phyloP scores from a whole-genome alignment of 2,113 vertebrate species.

The Eudyptes chrysolophus region DNA sequence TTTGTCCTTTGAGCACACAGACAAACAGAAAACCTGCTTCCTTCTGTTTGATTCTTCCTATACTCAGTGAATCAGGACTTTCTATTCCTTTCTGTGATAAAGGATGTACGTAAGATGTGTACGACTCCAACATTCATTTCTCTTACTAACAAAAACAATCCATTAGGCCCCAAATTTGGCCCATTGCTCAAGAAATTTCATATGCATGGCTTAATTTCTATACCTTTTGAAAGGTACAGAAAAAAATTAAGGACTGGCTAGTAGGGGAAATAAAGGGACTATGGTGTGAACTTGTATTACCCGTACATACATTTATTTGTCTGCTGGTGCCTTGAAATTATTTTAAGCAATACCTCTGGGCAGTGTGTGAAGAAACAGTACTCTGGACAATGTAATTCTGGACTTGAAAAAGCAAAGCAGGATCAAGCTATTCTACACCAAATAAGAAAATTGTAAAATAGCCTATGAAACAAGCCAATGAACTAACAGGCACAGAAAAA shows the following conservation, averaged over 20 bases:
- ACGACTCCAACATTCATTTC: neutral
- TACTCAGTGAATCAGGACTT: neutral
- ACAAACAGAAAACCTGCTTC: neutral
- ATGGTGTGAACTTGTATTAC: neutral
- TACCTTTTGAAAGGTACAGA: neutral
- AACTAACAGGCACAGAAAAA: neutral
- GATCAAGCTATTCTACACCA: neutral
- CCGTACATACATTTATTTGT: neutral
- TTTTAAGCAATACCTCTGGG: neutral
- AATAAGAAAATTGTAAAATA: neutral
- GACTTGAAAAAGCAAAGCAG: neutral
- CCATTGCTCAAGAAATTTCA: neutral
- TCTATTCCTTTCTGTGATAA: neutral
- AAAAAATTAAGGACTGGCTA: neutral
- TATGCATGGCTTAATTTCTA: neutral
- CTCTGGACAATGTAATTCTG: neutral
- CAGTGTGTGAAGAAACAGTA: neutral
- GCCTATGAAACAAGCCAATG: neutral
- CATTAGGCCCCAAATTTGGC: neutral
- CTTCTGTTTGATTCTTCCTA: neutral
- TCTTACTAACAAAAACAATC: neutral
- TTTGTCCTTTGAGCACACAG: neutral
- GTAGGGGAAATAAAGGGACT: neutral
- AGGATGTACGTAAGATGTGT: neutral
- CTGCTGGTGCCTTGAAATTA: neutral